Base-by-base conservation (phyloP, 2,797 vertebrate species). In the Xenops minutus region DNA sequence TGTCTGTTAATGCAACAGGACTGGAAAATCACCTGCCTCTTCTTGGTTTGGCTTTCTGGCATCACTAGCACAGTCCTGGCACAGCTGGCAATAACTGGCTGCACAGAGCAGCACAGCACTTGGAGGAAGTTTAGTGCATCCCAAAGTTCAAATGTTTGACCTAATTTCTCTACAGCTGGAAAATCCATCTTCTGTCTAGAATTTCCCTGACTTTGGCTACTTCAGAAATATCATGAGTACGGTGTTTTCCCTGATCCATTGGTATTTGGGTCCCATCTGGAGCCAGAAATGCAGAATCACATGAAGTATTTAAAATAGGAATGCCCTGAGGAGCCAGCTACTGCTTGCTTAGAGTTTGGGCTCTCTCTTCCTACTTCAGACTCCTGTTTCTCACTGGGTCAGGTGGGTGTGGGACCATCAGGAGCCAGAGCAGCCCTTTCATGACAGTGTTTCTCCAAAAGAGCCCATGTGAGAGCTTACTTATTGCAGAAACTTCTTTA, bases 121-220 rank as follows among this genome's bases (percentile, higher is more conserved):
- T 63, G 61, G 52, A 39, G 81, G 69, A 86, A 51, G 66, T 87
- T 84, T 58, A 32, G 36, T 55, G 56, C 43, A 68, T 74, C 72
- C 77, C 34, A 15, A 81, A 87, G 79, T 93, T 86, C 69, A 49
- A 34, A 79, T 64, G 41, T 63, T 58, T 89, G 88, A 92, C 85
- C 89, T 88, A 89, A 19, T 95, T 96, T 95, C 48, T 81, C 52
- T 93, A 69, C 54, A 92, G 46, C 87, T 91, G 94, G 86, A 77
- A 95, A 97, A 96, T 96, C 86, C 90, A 87, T 94, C 72, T 83
- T 90, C 55, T 85, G 37, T 93, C 67, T 91, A 84, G 77, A 95
- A 92, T 94, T 85, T 76, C 73, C 79, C 88, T 88, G 90, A 56
- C 91, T 93, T 67, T 18, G 79, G 62, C 86, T 94, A 72, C 86